phyloP scores from a whole-genome alignment of 2,113 vertebrate genomes.

The Semicossyphus pulcher region DNA sequence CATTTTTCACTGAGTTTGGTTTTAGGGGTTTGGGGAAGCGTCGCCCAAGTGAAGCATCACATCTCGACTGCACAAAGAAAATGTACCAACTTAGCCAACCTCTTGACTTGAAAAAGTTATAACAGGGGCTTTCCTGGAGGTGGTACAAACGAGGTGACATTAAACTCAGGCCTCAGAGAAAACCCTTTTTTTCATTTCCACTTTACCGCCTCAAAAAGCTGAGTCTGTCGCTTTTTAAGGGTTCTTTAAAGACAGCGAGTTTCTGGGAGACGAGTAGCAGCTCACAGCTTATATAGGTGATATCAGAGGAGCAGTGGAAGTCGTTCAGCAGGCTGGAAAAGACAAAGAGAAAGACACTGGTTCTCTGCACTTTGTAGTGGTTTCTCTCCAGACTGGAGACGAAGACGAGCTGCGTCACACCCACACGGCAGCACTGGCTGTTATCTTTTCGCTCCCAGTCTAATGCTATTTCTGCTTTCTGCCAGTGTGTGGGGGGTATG shows the following conservation, averaged over 20 bases:
- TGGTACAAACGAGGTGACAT: background rate
- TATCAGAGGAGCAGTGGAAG: slow-evolving; percentile 38
- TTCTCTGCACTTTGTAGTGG: slow-evolving; percentile 54
- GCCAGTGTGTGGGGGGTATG: slow-evolving; percentile 12
- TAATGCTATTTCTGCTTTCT: slow-evolving; percentile 58
- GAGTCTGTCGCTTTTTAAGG: slow-evolving; percentile 24
- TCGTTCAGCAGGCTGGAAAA: slow-evolving; percentile 22
- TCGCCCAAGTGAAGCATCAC: slow-evolving; percentile 18
- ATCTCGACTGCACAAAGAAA: slow-evolving; percentile 29
- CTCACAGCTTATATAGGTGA: slow-evolving; percentile 45
- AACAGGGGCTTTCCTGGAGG: slow-evolving; percentile 34
- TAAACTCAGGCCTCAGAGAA: slow-evolving; percentile 39
- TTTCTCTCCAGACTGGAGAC: slow-evolving; percentile 49
- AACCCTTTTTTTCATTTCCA: slow-evolving; percentile 32
- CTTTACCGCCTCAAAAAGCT: slow-evolving; percentile 48
- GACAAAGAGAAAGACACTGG: slow-evolving; percentile 49
- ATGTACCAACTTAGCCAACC: slow-evolving; percentile 20
- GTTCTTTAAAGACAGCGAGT: slow-evolving; percentile 42
- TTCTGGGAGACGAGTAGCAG: slow-evolving; percentile 26
- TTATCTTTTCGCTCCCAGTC: slow-evolving; percentile 68
- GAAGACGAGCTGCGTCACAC: slow-evolving; percentile 62
- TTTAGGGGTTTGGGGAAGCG: slow-evolving; percentile 13
- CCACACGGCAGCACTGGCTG: slow-evolving; percentile 69
- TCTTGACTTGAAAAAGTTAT: slow-evolving; percentile 27
- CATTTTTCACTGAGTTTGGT: slow-evolving; percentile 5